These are phyloP conservation scores for Druceiella hillmani DNA, from an alignment of 2,888 invertebrate genomes.

Conservation along the genomic window DNA sequence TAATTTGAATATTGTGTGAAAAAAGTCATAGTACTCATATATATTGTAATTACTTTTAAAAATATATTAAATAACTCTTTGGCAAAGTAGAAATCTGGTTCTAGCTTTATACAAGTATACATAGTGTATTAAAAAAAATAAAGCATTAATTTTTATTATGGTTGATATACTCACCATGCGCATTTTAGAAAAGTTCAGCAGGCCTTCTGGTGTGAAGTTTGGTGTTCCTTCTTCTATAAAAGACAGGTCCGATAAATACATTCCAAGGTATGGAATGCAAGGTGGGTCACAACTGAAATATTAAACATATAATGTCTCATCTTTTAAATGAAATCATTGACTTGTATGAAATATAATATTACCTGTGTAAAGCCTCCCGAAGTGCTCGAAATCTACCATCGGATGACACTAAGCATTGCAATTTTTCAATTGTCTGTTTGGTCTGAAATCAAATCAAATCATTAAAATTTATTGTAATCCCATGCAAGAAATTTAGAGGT, in stretches of 20 bases:
- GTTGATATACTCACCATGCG: conserved; percentile 72
- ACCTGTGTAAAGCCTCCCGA: conserved; percentile 76
- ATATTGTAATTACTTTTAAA: too few species aligned
- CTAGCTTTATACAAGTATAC: too few species aligned
- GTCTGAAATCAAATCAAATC: conserved; percentile 53
- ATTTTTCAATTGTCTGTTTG: conserved; percentile 79
- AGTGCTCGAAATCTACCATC: conserved; percentile 85
- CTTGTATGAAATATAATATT: conserved; percentile 3
- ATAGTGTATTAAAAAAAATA: conserved; percentile 11
- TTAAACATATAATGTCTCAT: background rate
- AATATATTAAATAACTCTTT: too few species aligned
- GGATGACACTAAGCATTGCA: conserved; percentile 82
- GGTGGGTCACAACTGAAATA: conserved; percentile 72
- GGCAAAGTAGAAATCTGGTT: too few species aligned
- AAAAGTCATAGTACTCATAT: too few species aligned
- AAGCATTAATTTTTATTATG: conserved; percentile 7
- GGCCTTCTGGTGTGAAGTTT: conserved; percentile 81
- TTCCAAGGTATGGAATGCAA: conserved; percentile 80
- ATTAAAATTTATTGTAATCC: conserved; percentile 8
- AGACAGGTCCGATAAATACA: conserved; percentile 86
- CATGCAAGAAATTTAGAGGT: too few species aligned
- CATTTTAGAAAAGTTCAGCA: conserved; percentile 92
- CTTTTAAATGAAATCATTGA: background rate
- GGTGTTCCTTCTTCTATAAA: conserved; percentile 93
- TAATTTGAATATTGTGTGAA: too few species aligned